Base-by-base conservation (phyloP, 1,140 invertebrate species). In the Delia radicum region DNA sequence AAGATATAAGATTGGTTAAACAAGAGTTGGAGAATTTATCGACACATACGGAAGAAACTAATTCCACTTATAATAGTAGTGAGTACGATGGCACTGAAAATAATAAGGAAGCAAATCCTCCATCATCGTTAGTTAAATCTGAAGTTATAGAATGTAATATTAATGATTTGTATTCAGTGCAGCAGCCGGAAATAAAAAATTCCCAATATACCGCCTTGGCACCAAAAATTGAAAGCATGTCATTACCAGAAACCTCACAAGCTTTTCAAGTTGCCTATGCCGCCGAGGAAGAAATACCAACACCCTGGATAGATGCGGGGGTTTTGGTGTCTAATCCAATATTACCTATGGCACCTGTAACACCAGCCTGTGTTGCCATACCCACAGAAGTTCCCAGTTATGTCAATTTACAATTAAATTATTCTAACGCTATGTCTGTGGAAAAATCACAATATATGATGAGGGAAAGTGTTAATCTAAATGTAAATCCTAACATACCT, bases 381-480 rank as follows among this genome's bases (percentile, higher is more conserved):
- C 91, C 92, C 10, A 93, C 91, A 0, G 91, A 91, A 71, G 91
- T 93, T 83, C 92, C 93, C 78, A 92, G 92, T 69, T 92, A 91
- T 79, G 89, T 91, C 42, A 88, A 91, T 77, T 79, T 91, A 2
- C 83, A 84, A 67, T 76, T 77, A 0, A 79, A 55, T 21, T 83
- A 79, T 72, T 79, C 76, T 63, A 84, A 62, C 31, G 83, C 80
- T 2, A 76, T 82, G 24, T 78, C 77, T 10, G 78, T 79, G 15
- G 55, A 61, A 21, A 63, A 48, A 67, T 21, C 21, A 0, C 62
- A 26, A 15, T 24, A 67, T 18, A 8, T 15, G 21, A 18, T 21
- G 21, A 6, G 4, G 62, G 10, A 15, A 29, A 18, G n/a, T n/a
- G n/a, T n/a, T n/a, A n/a, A n/a, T n/a, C n/a, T n/a, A n/a, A n/a